Base-by-base conservation (phyloP, 2,888 invertebrate genomes). In the Aporophyla lueneburgensis region DNA sequence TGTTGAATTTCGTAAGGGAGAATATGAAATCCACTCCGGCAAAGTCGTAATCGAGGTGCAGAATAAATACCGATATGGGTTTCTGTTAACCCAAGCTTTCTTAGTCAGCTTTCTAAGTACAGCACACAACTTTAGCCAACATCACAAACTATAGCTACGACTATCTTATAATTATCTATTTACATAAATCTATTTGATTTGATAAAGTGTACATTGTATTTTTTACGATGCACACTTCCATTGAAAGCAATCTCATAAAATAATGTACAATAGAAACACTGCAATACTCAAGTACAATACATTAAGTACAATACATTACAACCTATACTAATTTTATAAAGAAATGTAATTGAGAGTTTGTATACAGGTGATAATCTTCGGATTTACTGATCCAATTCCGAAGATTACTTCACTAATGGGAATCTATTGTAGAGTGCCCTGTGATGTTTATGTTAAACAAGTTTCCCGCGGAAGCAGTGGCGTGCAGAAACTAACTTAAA, bases 41-140 rank as follows among this genome's bases (percentile, higher is more conserved):
- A 49, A 27, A 27, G 14, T 49, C 27, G 51, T 21, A 14, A 21
- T 5, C 27, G 3, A n/a, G 16, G 16, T n/a, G 5, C 21, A 75
- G 24, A 62, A 46, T 46, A 53, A 43, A 33, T 24, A 66, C 12
- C 12, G 21, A n/a, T 24, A 19, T n/a, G 27, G 7, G 16, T 24
- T 71, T 33, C 10, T 16, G 19, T 43, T n/a, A 51, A 19, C 56
- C 43, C n/a, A 76, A 63, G n/a, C n/a, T n/a, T n/a, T n/a, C n/a
- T n/a, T n/a, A n/a, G n/a, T 5, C 46, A 40, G 24, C 19, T 7
- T 7, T 33, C 33, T 33, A 46, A 12, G 10, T 43, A 65, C 19
- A 24, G 9, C 9, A 49, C 12, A 51, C 40, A 33, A 74, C 14
- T 43, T n/a, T 43, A 21, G 3, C 19, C 5, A 49, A 16, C 9